Evolutionary conservation across 1,140 invertebrate species (phyloP).

Genomic region (Polypedilum pembai): DNA sequence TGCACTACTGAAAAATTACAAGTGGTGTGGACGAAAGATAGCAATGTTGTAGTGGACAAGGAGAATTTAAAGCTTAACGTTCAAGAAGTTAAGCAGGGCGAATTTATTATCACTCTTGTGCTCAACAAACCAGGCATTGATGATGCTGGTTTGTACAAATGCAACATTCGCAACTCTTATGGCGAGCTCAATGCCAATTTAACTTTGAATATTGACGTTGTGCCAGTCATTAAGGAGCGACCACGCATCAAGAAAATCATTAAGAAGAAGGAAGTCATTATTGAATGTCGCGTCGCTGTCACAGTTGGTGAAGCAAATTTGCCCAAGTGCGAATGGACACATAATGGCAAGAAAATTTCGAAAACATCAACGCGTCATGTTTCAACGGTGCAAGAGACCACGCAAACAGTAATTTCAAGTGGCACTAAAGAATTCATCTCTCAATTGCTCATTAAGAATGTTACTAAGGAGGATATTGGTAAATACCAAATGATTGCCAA

Average conservation of each 20-base stretch:
- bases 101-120: conserved; percentile 85
- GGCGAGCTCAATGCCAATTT: conserved; percentile 96
- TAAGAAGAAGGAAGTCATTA: conserved; percentile 81
- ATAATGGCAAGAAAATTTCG: conserved; percentile 69
- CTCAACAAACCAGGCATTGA: conserved; percentile 86
- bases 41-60: conserved; percentile 66
- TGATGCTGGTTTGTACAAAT: conserved; percentile 97
- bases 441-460: conserved; percentile 77
- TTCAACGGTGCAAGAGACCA: conserved; percentile 38
- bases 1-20: conserved; percentile 75
- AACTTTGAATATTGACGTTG: conserved; percentile 95
- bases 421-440: conserved; percentile 61
- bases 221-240: conserved; percentile 87
- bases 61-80: conserved; percentile 70
- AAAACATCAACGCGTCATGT: conserved; percentile 35
- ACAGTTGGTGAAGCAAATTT: conserved; percentile 54
- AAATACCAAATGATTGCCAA: conserved; percentile 84
- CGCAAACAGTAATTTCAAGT: conserved; percentile 35
- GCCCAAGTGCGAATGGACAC: conserved; percentile 83
- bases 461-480: conserved; percentile 72
- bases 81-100: conserved; percentile 67
- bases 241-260: conserved; percentile 83
- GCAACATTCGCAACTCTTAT: conserved; percentile 90
- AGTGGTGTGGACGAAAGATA: conserved; percentile 87
- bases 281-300: conserved; percentile 82